A percentile compares a stretch with the other conserved stretches of the same genome.
Evolutionary conservation across 2,888 invertebrate genomes (phyloP).

Genomic region (Chirona hameri): DNA sequence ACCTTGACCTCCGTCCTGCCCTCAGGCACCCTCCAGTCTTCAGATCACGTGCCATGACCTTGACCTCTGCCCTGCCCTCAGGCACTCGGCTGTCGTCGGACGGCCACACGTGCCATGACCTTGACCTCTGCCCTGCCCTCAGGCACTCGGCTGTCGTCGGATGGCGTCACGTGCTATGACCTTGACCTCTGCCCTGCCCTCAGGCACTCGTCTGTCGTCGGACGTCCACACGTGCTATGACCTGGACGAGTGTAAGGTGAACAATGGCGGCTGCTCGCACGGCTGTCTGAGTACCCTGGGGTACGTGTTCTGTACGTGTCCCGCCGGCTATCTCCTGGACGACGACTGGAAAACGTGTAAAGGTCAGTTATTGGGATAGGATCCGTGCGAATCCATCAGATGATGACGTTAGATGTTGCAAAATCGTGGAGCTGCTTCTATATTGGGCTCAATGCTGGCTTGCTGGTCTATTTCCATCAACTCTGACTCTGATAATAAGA

Average conservation of each 20-base stretch:
- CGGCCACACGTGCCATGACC: neutral
- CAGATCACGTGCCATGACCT: constrained; percentile 56
- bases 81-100: too few species aligned
- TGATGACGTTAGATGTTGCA: too few species aligned
- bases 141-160: constrained; percentile 53
- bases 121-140: neutral
- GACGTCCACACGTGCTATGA: constrained; percentile 59
- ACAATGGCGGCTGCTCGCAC: constrained; percentile 51
- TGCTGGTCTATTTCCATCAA: too few species aligned
- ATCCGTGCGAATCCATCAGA: too few species aligned
- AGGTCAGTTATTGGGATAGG: constrained; percentile 30
- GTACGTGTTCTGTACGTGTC: constrained; percentile 55
- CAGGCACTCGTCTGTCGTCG: constrained; percentile 51
- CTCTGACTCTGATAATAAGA: too few species aligned
- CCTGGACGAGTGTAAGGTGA: constrained; percentile 52
- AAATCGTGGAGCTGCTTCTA: too few species aligned
- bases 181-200: constrained; percentile 44
- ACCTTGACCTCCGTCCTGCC: constrained; percentile 46
- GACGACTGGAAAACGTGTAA: constrained; percentile 45
- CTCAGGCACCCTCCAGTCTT: constrained; percentile 51
- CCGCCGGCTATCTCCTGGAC: constrained; percentile 50
- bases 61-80: constrained; percentile 42
- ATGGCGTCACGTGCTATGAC: constrained; percentile 57
- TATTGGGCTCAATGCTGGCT: too few species aligned
- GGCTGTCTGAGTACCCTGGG: constrained; percentile 53